A percentile compares a stretch with the other conserved stretches of the same genome.
Evolutionary conservation across 2,888 invertebrate species (phyloP).

Genomic region (Sminthurinus aureus): DNA sequence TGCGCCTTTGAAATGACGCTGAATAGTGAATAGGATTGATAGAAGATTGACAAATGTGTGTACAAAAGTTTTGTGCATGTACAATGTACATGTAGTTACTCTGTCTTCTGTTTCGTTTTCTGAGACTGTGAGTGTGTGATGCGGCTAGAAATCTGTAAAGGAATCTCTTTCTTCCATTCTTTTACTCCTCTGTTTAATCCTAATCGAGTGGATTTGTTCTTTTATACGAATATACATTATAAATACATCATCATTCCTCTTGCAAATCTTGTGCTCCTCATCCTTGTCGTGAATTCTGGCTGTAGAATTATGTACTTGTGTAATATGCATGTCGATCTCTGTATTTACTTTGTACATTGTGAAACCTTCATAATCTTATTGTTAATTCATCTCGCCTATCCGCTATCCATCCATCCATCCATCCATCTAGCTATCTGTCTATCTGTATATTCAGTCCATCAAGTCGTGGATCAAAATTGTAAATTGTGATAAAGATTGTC

Average conservation of each 20-base stretch:
- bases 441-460: too few relatives aligned
- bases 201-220: constrained; percentile 4
- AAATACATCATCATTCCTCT: background rate
- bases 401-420: background rate
- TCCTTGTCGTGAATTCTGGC: too few relatives aligned
- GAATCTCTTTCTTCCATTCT: background rate
- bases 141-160: background rate
- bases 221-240: background rate
- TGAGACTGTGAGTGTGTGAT: background rate
- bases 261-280: too few relatives aligned
- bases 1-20: background rate
- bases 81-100: background rate
- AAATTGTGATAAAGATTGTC: too few relatives aligned
- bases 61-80: background rate
- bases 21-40: constrained; percentile 10
- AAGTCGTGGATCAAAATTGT: too few relatives aligned
- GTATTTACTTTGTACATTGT: too few relatives aligned
- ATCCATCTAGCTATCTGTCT: too few relatives aligned
- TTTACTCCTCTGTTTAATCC: constrained; percentile 2
- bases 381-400: constrained; percentile 10
- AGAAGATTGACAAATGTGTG: constrained; percentile 19
- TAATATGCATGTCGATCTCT: too few relatives aligned
- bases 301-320: too few relatives aligned
- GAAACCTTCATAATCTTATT: background rate
- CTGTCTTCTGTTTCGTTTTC: background rate